Percentiles rank a stretch among this genome's conserved stretches.
These are phyloP conservation scores for Uloborus plumipes DNA, from an alignment of 2,888 invertebrate species.

Conservation along the genomic window DNA sequence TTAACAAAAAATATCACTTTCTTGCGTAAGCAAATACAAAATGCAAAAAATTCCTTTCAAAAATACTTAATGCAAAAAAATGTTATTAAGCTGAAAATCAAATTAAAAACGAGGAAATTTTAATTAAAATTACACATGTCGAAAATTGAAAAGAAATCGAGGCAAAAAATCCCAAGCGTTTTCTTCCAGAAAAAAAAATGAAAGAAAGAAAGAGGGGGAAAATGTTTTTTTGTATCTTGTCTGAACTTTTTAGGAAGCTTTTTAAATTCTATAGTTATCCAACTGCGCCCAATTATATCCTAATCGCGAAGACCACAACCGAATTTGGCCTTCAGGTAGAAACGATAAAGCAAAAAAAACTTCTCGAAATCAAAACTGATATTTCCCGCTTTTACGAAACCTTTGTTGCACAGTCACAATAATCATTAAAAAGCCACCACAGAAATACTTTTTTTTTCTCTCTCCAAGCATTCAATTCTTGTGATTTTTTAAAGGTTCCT, in stretches of 20 bases:
- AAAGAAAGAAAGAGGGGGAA: background rate
- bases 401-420: constrained; percentile 61
- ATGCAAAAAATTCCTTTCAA: too few relatives aligned
- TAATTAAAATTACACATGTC: too few relatives aligned
- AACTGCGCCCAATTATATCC: constrained; percentile 57
- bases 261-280: constrained; percentile 41
- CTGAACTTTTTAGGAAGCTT: constrained; percentile 1
- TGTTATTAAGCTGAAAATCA: too few relatives aligned
- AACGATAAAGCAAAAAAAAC: constrained; percentile 6
- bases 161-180: too few relatives aligned
- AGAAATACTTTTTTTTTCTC: constrained; percentile 24
- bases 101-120: too few relatives aligned
- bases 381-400: constrained; percentile 34
- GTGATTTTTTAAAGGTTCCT: constrained; percentile 13
- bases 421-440: constrained; percentile 63
- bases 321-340: constrained; percentile 29
- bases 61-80: too few relatives aligned
- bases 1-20: too few relatives aligned
- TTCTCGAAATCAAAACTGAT: constrained; percentile 28
- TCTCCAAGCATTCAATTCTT: constrained; percentile 17
- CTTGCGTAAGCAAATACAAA: too few relatives aligned
- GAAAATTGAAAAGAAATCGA: too few relatives aligned
- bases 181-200: background rate
- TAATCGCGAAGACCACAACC: constrained; percentile 51
- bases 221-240: background rate